Evolutionary conservation across 2,888 invertebrate species (phyloP), one percentile per base, ranked within the genome.

Genomic region (Tetanocera ferruginea): DNA sequence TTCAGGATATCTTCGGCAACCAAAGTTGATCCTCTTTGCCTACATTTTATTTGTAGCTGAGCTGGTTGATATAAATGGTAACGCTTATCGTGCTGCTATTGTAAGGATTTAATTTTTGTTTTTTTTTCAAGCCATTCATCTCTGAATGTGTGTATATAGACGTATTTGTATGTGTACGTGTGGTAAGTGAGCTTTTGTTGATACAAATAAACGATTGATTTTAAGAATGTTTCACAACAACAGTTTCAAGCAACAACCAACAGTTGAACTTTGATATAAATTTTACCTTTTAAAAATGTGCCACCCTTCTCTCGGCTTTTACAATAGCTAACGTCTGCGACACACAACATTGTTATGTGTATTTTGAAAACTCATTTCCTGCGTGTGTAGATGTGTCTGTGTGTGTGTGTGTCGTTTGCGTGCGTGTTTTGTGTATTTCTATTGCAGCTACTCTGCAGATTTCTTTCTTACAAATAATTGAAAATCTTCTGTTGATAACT

Each of bases 301-400:
- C 60, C 60, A 28, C 8, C 23, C 19, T 23, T 3, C 14, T 3
- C n/a, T 6, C 8, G 19, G 2, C 11, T 25, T 14, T 9, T 9
- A 28, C 11, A 28, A 4, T 9, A 17, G 60, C 25, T 28, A 28
- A 11, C 11, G 28, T 25, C 25, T 28, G 60, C 14, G 8, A 28
- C 1, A 17, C 17, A 25, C 25, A 5, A 17, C 17, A 17, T 60
- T 60, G 60, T 60, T 60, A 28, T 60, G 60, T 28, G 25, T 25
- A 25, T 11, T n/a, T n/a, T 60, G 28, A 25, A 60, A 60, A 60
- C 60, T 60, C 60, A 60, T 60, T 60, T 60, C 28, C 11, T 60
- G 17, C n/a, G n/a, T 60, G 11, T 28, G 25, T 60, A 23, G 60
- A 25, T 28, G 60, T 60, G 60, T n/a, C n/a, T 28, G 28, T 23